These are phyloP conservation scores for Villa cingulata DNA, from an alignment of 2,888 invertebrate species.

Conservation along the genomic window DNA sequence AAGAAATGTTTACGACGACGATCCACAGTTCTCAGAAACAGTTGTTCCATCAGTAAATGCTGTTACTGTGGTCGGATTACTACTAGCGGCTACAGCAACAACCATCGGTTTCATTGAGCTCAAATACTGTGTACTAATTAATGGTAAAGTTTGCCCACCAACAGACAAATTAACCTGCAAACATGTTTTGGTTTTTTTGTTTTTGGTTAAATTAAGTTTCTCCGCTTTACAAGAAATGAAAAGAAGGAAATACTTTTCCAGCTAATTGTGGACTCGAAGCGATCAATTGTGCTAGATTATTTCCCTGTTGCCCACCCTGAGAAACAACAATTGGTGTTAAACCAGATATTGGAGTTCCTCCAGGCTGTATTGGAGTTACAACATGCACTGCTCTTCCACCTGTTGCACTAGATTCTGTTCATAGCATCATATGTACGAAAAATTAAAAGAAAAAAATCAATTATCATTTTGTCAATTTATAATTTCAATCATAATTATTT, in stretches of 20 bases:
- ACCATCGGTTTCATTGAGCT: conserved; percentile 22
- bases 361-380: conserved; percentile 25
- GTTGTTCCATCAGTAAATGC: conserved; percentile 28
- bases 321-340: conserved; percentile 55
- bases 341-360: conserved; percentile 32
- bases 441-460: too few species aligned
- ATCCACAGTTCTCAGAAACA: conserved; percentile 34
- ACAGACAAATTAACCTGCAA: conserved; percentile 20
- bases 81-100: conserved; percentile 18
- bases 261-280: conserved; percentile 45
- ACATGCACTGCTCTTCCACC: conserved; percentile 32
- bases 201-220: too few species aligned
- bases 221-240: too few species aligned
- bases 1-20: too few species aligned
- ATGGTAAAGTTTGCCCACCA: conserved; percentile 17
- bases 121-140: conserved; percentile 20
- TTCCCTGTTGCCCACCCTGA: conserved; percentile 40
- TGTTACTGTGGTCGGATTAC: conserved; percentile 21
- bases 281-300: conserved; percentile 46
- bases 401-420: conserved; percentile 12
- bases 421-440: background rate
- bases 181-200: too few species aligned
- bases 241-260: conserved; percentile 61
- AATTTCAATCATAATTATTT: too few species aligned
- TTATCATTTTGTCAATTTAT: too few species aligned